Conservation (phyloP, 2,888 invertebrate species). For the Hypomecis punctinalis region DNA sequence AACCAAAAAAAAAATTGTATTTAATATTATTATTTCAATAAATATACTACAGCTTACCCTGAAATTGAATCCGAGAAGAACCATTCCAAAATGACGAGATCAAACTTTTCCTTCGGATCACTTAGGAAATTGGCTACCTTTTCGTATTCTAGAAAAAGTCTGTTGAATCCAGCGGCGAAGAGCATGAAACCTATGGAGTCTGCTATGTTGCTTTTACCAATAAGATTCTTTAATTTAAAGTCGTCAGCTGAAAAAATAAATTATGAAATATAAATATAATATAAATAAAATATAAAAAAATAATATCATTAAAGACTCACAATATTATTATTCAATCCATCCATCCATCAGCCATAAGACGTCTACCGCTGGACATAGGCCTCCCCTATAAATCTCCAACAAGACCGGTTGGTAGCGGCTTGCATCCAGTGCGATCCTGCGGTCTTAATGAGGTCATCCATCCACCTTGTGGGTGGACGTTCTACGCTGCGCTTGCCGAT, state of each 20-base stretch:
- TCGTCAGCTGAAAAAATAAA: conserved; percentile 52
- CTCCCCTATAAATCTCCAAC: too few species aligned
- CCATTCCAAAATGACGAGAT: conserved; percentile 66
- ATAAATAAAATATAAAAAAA: too few species aligned
- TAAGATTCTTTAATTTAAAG: conserved; percentile 58
- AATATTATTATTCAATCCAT: too few species aligned
- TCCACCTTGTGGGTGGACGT: too few species aligned
- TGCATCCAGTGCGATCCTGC: too few species aligned
- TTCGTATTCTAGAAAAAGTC: conserved; percentile 49
- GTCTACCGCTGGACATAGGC: too few species aligned
- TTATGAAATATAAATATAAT: too few species aligned
- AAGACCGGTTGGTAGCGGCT: too few species aligned
- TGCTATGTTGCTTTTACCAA: conserved; percentile 53
- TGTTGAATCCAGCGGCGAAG: conserved; percentile 51
- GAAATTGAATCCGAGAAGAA: conserved; percentile 56
- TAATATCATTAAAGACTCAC: too few species aligned
- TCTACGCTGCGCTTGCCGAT: too few species aligned
- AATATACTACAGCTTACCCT: conserved; percentile 45
- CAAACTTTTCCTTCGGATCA: conserved; percentile 62
- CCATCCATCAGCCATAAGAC: too few species aligned
- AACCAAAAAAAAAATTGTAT: neutral
- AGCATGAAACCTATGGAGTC: conserved; percentile 52
- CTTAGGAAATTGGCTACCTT: conserved; percentile 51
- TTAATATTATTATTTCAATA: neutral
- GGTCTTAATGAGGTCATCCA: too few species aligned